A percentile compares a stretch with the other conserved stretches of the same genome.
These are phyloP conservation scores for Oreochromis grahami DNA, from an alignment of 2,797 vertebrate species.

Conservation along the genomic window DNA sequence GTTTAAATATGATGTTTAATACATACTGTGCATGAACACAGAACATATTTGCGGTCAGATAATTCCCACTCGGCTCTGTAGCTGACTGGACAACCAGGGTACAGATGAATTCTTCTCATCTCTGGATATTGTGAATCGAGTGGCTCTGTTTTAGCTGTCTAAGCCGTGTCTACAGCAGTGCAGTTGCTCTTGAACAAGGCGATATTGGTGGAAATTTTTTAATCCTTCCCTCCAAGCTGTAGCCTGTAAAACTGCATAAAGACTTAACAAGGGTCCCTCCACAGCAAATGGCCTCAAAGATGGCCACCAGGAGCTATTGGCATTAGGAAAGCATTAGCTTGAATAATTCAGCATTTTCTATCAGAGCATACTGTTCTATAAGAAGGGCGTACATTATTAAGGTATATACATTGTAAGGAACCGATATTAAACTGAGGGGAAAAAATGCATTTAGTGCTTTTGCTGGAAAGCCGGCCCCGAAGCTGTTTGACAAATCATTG, in stretches of 20 bases:
- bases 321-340: constrained; percentile 37
- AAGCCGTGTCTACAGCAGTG: neutral
- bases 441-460: constrained; percentile 13
- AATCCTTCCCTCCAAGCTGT: neutral
- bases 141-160: neutral
- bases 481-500: constrained; percentile 43
- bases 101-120: neutral
- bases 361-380: constrained; percentile 29
- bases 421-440: neutral
- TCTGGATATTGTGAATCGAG: neutral
- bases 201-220: constrained; percentile 1
- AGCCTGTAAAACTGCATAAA: constrained; percentile 1
- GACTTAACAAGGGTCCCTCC: neutral
- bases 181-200: neutral
- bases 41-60: neutral
- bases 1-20: neutral
- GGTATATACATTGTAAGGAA: constrained; percentile 31
- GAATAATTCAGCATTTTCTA: constrained; percentile 58
- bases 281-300: constrained; percentile 18
- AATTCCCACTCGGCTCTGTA: neutral
- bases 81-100: neutral
- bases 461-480: constrained; percentile 27
- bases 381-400: constrained; percentile 40
- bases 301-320: constrained; percentile 1
- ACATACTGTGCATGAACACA: neutral